Conservation (phyloP, 2,113 vertebrate genomes). For the Thermophis baileyi region DNA sequence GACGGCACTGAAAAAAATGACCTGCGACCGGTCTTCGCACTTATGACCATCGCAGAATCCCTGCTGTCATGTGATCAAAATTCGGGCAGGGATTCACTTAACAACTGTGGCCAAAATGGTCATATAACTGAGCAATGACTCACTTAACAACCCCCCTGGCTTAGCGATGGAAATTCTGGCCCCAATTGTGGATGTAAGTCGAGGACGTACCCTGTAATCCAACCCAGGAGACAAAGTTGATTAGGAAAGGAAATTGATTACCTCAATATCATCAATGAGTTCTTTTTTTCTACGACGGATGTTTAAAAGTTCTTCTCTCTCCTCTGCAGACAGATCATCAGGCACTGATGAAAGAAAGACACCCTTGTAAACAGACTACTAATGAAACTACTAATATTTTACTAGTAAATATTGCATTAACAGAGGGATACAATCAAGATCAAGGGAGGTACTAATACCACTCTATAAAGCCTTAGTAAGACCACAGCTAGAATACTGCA, state of each 20-base stretch:
- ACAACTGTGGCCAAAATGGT: neutral
- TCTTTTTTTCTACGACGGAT: constrained; percentile 95
- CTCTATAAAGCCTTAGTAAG: too few species aligned
- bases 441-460: too few species aligned
- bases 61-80: neutral
- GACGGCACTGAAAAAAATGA: neutral
- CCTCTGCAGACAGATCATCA: constrained; percentile 92
- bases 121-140: neutral
- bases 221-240: neutral
- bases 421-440: too few species aligned
- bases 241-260: constrained; percentile 59
- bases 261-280: constrained; percentile 97
- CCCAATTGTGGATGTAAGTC: neutral
- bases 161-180: neutral
- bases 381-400: neutral
- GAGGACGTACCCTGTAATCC: neutral
- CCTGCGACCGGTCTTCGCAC: neutral
- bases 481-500: too few species aligned
- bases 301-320: constrained; percentile 90
- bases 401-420: neutral
- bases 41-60: neutral
- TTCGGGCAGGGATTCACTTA: neutral
- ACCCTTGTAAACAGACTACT: neutral
- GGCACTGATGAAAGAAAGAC: constrained; percentile 74
- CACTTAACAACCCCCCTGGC: neutral